Conservation (phyloP, 2,113 vertebrate genomes). For the Oreochromis tanganicae region DNA sequence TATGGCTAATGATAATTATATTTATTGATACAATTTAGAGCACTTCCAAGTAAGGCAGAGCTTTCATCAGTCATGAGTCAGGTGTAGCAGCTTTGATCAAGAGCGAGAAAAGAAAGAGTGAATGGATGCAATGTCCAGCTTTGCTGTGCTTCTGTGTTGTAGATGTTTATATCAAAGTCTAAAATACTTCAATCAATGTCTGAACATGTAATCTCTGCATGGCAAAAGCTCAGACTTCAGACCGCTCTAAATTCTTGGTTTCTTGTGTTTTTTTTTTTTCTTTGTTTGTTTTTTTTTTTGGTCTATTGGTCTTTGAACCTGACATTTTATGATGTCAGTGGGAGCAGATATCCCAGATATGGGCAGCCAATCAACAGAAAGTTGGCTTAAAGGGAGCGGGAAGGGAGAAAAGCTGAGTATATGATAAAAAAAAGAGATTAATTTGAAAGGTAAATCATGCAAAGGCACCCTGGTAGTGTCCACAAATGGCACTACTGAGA, state of each 20-base stretch:
- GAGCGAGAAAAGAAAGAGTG: neutral
- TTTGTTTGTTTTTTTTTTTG: accelerated
- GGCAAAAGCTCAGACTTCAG: neutral
- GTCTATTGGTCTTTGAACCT: neutral
- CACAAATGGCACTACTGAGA: neutral
- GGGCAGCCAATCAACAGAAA: neutral
- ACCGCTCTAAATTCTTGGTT: neutral
- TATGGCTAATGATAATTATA: neutral
- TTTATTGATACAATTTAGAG: neutral
- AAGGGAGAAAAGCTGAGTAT: neutral
- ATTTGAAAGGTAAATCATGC: neutral
- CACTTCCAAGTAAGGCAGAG: neutral
- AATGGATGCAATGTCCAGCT: neutral
- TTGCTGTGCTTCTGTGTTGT: neutral
- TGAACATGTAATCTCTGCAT: neutral
- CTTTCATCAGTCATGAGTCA: neutral
- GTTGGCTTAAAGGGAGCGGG: neutral
- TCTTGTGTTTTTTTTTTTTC: accelerated
- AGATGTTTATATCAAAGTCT: neutral
- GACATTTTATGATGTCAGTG: neutral
- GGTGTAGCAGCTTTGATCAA: neutral
- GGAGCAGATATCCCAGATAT: neutral
- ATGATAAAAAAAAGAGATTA: neutral
- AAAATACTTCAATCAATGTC: neutral
- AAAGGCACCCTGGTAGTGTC: neutral